Percentiles rank a stretch among this genome's conserved stretches.
Conservation (phyloP, 2,113 vertebrate genomes). For the Anarhynchus alexandrinus region DNA sequence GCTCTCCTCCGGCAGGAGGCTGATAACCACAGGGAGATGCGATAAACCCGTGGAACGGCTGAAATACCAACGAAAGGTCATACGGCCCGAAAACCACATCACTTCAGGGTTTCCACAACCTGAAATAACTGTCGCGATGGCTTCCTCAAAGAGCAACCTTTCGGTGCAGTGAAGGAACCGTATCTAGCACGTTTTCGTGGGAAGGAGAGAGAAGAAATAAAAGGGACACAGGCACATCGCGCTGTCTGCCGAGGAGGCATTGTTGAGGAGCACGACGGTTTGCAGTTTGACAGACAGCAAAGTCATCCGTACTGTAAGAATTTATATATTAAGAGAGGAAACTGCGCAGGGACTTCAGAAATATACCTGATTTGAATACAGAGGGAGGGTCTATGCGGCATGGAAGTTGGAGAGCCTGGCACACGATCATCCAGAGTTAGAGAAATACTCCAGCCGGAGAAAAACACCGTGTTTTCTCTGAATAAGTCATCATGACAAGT, state of each 20-base stretch:
- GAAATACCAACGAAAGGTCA: conserved; percentile 2
- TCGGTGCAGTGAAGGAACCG: neutral
- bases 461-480: neutral
- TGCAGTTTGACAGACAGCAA: neutral
- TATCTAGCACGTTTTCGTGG: rapidly evolving
- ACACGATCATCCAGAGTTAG: neutral
- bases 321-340: neutral
- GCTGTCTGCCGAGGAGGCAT: neutral
- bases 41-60: neutral
- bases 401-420: neutral
- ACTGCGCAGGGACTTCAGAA: neutral
- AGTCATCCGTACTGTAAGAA: neutral
- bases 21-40: conserved; percentile 8
- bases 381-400: neutral
- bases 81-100: rapidly evolving
- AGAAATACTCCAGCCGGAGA: neutral
- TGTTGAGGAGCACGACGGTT: neutral
- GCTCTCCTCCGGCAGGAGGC: neutral
- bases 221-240: neutral
- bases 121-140: neutral
- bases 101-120: neutral
- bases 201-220: neutral
- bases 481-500: neutral
- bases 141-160: neutral
- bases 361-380: neutral